These are phyloP conservation scores for Pseudocheirus occidentalis DNA, from an alignment of 2,797 vertebrate genomes.

Conservation along the genomic window DNA sequence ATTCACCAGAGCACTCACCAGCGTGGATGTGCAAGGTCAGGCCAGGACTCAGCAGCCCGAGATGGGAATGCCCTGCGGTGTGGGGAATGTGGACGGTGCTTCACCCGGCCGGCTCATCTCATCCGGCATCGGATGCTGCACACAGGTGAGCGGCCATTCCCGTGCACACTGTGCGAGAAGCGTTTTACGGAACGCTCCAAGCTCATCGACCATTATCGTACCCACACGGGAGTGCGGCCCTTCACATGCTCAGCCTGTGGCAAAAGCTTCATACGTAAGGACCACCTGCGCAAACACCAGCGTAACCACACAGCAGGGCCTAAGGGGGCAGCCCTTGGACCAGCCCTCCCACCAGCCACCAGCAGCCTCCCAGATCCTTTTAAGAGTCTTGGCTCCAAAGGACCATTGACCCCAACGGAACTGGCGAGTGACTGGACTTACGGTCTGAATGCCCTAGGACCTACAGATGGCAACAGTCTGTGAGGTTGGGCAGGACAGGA, in stretches of 20 bases:
- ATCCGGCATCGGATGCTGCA: slow-evolving; percentile 79
- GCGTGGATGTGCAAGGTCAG: slow-evolving; percentile 24
- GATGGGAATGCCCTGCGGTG: slow-evolving; percentile 74
- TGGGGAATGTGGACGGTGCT: slow-evolving; percentile 75
- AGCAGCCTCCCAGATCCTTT: slow-evolving; percentile 63
- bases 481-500: slow-evolving; percentile 30
- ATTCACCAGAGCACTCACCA: slow-evolving; percentile 72
- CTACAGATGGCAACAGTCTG: slow-evolving; percentile 67
- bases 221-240: slow-evolving; percentile 86
- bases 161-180: slow-evolving; percentile 87
- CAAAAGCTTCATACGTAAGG: slow-evolving; percentile 87
- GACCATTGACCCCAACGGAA: slow-evolving; percentile 72
- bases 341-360: slow-evolving; percentile 61
- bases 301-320: slow-evolving; percentile 84
- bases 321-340: slow-evolving; percentile 66
- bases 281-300: slow-evolving; percentile 87
- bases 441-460: slow-evolving; percentile 73
- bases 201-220: slow-evolving; percentile 87
- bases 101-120: slow-evolving; percentile 76
- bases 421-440: slow-evolving; percentile 78
- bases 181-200: slow-evolving; percentile 88
- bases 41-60: slow-evolving; percentile 14
- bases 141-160: slow-evolving; percentile 84
- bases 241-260: slow-evolving; percentile 86
- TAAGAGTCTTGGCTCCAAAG: slow-evolving; percentile 72